Base-by-base conservation (phyloP, 2,797 vertebrate species). In the Sternotherus odoratus region DNA sequence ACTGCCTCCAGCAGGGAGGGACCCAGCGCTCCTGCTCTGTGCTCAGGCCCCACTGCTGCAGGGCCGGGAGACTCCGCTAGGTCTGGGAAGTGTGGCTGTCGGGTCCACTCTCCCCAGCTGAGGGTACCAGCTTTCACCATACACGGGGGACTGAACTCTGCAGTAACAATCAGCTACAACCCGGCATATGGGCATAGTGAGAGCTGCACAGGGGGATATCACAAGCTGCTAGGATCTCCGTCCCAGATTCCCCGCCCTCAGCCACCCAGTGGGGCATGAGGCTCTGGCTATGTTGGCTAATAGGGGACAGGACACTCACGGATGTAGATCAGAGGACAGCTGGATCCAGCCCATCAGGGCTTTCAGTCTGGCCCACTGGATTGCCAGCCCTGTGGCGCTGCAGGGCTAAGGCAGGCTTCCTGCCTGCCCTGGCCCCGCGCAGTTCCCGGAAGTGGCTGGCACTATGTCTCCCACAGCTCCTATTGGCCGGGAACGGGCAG, bases 191-290 rank as follows among this genome's bases (percentile, higher is more conserved):
- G 28, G 39, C 36, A 46, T 8, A 28, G 43, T 6, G 26, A 75
- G 43, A 75, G 72, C 69, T 13, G 72, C 72, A 39, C 19, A 5
- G 19, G 63, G 15, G 30, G n/a, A 66, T 21, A 17, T n/a, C 8
- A 8, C 8, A 33, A n/a, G 60, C 19, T 63, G 60, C 33, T 33
- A 21, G 19, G 17, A 36, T 21, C 63, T 36, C n/a, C 13, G 1
- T 21, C 12, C 69, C 12, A 2, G 11, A 43, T 43, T 21, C 36
- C 39, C 43, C 2, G 7, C 13, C 46, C 39, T 75, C 36, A 12
- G 7, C 4, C 26, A 48, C 6, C 3, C 13, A 3, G 4, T 30
- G 72, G 43, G 43, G 11, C 13, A 9, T 0, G 2, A 13, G 15
- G 26, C 43, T 75, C 12, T 46, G 43, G 72, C 72, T 13, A 10